These are phyloP conservation scores for Sebastiscus tertius DNA, from an alignment of 2,797 vertebrate species.

Conservation along the genomic window DNA sequence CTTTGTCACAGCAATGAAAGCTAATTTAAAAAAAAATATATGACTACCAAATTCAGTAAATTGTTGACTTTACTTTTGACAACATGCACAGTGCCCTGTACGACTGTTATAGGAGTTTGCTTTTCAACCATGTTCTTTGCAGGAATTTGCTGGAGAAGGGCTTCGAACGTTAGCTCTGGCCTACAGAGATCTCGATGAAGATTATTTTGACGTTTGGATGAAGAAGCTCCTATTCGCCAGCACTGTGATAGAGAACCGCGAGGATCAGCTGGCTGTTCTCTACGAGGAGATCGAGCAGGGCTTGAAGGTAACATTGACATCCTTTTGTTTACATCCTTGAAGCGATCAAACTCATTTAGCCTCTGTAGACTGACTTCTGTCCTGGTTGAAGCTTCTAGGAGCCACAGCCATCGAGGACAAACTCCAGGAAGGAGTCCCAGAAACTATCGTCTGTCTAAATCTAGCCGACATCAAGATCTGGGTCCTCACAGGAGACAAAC, in stretches of 20 bases:
- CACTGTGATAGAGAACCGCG: slow-evolving; percentile 77
- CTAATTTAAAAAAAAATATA: neutral
- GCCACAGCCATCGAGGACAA: slow-evolving; percentile 92
- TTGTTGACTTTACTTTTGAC: neutral
- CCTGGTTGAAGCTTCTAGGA: slow-evolving; percentile 84
- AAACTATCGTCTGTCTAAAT: slow-evolving; percentile 85
- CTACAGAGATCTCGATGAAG: slow-evolving; percentile 87
- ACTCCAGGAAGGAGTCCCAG: slow-evolving; percentile 89
- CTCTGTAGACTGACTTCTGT: slow-evolving; percentile 35
- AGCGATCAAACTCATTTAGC: neutral
- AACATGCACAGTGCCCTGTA: neutral
- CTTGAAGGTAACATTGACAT: slow-evolving; percentile 57
- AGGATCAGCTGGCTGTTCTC: slow-evolving; percentile 79
- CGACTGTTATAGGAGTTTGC: neutral
- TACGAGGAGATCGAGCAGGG: slow-evolving; percentile 89
- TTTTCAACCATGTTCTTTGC: neutral
- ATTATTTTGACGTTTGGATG: slow-evolving; percentile 85
- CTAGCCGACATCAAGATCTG: slow-evolving; percentile 90
- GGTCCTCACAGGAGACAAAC: slow-evolving; percentile 91
- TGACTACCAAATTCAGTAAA: neutral
- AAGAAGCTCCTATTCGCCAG: slow-evolving; percentile 83
- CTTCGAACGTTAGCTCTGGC: slow-evolving; percentile 89
- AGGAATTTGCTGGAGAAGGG: slow-evolving; percentile 92
- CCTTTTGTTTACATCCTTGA: neutral
- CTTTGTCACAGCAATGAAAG: neutral